These are phyloP conservation scores for Bilobella aurantiaca DNA, from an alignment of 1,140 invertebrate genomes.

Conservation along the genomic window DNA sequence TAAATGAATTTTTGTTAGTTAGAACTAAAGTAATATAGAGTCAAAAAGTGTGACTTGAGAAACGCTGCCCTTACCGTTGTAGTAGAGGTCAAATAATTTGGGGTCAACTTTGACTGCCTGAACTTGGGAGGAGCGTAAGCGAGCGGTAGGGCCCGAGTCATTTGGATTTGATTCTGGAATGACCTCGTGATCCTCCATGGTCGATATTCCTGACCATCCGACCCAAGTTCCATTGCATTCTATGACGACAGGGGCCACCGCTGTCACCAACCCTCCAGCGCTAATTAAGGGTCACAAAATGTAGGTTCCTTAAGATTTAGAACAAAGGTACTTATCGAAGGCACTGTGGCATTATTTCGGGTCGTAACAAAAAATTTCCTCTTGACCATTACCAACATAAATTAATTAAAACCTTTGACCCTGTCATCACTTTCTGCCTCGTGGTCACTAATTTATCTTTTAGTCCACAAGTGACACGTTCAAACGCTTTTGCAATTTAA, in stretches of 20 bases:
- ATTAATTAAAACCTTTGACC: too few relatives aligned
- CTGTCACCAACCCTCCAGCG: constrained; percentile 43
- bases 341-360: too few relatives aligned
- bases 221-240: constrained; percentile 41
- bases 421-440: too few relatives aligned
- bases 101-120: constrained; percentile 36
- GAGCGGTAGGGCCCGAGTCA: constrained; percentile 39
- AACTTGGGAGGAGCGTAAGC: constrained; percentile 40
- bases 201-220: constrained; percentile 41
- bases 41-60: constrained; percentile 38
- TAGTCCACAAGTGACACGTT: too few relatives aligned
- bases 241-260: constrained; percentile 41
- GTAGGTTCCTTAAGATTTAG: too few relatives aligned
- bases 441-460: background rate
- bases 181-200: constrained; percentile 26
- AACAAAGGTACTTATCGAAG: too few relatives aligned
- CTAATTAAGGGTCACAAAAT: too few relatives aligned
- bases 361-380: background rate
- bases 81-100: constrained; percentile 39
- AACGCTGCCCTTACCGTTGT: constrained; percentile 38
- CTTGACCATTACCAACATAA: background rate
- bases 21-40: too few relatives aligned
- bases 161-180: constrained; percentile 40
- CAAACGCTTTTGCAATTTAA: too few relatives aligned
- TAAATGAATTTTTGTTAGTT: constrained; percentile 34